Evolutionary conservation across 2,888 invertebrate genomes (phyloP).

Genomic region (Temnothorax unifasciatus): DNA sequence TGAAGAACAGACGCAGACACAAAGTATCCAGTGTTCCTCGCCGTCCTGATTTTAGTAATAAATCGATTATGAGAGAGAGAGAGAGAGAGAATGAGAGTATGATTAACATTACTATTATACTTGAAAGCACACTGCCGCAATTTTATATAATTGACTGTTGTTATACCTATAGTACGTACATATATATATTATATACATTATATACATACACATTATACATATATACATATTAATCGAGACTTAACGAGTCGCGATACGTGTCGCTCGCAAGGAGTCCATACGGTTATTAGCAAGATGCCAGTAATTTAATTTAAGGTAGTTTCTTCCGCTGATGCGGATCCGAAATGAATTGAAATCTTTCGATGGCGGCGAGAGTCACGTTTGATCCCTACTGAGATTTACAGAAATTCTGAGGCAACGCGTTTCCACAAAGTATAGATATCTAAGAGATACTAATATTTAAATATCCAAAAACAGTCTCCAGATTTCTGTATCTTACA

Average conservation of each 20-base stretch:
- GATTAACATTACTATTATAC: slow-evolving; percentile 76
- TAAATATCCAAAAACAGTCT: neutral
- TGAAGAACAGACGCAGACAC: slow-evolving; percentile 32
- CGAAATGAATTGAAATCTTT: neutral
- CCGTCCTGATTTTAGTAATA: slow-evolving; percentile 70
- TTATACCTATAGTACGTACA: slow-evolving; percentile 72
- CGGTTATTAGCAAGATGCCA: too few relatives aligned
- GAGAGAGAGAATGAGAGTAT: slow-evolving; percentile 27
- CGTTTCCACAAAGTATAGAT: neutral
- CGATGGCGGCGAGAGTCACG: neutral
- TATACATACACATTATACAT: slow-evolving; percentile 54
- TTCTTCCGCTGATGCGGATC: slow-evolving; percentile 18
- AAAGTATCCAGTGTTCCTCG: slow-evolving; percentile 67
- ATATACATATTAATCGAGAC: slow-evolving; percentile 60
- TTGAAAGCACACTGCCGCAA: slow-evolving; percentile 83
- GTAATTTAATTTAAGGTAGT: slow-evolving; percentile 19
- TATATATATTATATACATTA: slow-evolving; percentile 60
- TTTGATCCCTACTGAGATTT: neutral
- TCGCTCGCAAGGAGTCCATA: slow-evolving; percentile 55
- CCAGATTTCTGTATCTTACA: slow-evolving; percentile 17
- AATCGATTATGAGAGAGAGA: slow-evolving; percentile 57
- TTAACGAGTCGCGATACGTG: slow-evolving; percentile 51
- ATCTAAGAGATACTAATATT: slow-evolving; percentile 2
- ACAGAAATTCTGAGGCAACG: neutral
- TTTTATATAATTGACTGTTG: slow-evolving; percentile 82